Evolutionary conservation across 2,888 invertebrate genomes (phyloP).

Genomic region (Aspidapion aeneum): DNA sequence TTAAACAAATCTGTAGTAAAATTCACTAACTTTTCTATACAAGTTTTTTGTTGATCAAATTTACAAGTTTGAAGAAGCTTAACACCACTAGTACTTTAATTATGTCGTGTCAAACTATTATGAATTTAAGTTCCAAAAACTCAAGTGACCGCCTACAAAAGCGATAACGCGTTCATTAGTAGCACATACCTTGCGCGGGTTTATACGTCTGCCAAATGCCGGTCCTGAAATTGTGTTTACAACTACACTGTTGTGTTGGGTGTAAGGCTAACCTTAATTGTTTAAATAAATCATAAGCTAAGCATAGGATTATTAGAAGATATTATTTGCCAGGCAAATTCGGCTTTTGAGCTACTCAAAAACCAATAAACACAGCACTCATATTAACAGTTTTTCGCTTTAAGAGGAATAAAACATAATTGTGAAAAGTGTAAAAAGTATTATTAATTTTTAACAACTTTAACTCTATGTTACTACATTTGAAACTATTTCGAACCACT

Average conservation of each 20-base stretch:
- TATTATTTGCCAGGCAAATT: conserved; percentile 59
- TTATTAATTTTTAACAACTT: too few relatives aligned
- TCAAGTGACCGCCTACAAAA: conserved; percentile 93
- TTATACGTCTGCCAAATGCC: conserved; percentile 95
- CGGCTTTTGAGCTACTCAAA: conserved; percentile 49
- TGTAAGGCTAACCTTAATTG: conserved; percentile 91
- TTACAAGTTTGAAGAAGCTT: conserved; percentile 75
- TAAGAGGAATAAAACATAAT: too few relatives aligned
- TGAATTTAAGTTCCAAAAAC: conserved; percentile 85
- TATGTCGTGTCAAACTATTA: conserved; percentile 83
- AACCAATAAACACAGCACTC: too few relatives aligned
- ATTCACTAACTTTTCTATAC: conserved; percentile 78
- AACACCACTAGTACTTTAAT: conserved; percentile 83
- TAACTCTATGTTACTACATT: too few relatives aligned
- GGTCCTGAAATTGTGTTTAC: conserved; percentile 94
- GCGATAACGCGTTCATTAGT: conserved; percentile 82
- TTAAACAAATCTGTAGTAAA: conserved; percentile 69
- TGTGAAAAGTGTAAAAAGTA: too few relatives aligned
- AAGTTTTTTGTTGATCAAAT: conserved; percentile 88
- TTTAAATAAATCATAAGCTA: conserved; percentile 88
- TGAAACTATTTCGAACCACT: conserved; percentile 97
- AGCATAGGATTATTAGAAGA: conserved; percentile 55
- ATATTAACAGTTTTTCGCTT: too few relatives aligned
- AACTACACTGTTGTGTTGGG: conserved; percentile 88
- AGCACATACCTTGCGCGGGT: conserved; percentile 95